A percentile compares a stretch with the other conserved stretches of the same genome.
Conservation (phyloP, 2,888 invertebrate species). For the Plebejus melissa region DNA sequence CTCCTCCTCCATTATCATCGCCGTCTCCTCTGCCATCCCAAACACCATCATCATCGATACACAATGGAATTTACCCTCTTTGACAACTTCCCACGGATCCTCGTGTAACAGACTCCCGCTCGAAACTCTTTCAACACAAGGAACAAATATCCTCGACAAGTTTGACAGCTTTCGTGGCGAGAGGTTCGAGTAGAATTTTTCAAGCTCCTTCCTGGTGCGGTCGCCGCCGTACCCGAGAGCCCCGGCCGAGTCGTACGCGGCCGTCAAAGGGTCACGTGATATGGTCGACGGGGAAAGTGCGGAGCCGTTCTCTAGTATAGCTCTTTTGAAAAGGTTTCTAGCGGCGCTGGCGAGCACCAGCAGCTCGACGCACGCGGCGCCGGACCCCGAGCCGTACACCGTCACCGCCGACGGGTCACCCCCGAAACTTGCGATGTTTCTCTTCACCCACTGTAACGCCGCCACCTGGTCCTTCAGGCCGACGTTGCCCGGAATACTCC, state of each 20-base stretch:
- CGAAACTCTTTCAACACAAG: slow-evolving; percentile 54
- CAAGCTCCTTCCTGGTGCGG: slow-evolving; percentile 42
- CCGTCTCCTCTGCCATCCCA: slow-evolving; percentile 44
- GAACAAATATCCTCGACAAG: slow-evolving; percentile 47
- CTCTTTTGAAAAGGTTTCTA: slow-evolving; percentile 55
- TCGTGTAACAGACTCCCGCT: slow-evolving; percentile 45
- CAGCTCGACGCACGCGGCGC: slow-evolving; percentile 58
- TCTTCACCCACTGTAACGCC: slow-evolving; percentile 65
- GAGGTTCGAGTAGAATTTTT: slow-evolving; percentile 47
- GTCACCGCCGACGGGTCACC: slow-evolving; percentile 61
- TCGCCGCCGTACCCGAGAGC: slow-evolving; percentile 63
- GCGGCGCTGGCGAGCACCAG: slow-evolving; percentile 54
- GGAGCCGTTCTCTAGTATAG: slow-evolving; percentile 63
- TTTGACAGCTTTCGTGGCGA: slow-evolving; percentile 42
- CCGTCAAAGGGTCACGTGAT: slow-evolving; percentile 47
- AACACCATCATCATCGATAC: slow-evolving; percentile 57
- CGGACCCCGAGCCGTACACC: slow-evolving; percentile 60
- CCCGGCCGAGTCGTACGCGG: slow-evolving; percentile 56
- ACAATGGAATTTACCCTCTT: slow-evolving; percentile 46
- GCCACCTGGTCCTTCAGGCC: slow-evolving; percentile 69
- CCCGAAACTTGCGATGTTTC: slow-evolving; percentile 62
- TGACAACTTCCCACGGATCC: slow-evolving; percentile 52
- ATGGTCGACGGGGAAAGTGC: slow-evolving; percentile 56
- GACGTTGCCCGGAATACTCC: slow-evolving; percentile 59
- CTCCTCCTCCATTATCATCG: slow-evolving; percentile 42